A percentile compares a stretch with the other conserved stretches of the same genome.
Conservation (phyloP, 2,113 vertebrate genomes). For the Lepus timidus region DNA sequence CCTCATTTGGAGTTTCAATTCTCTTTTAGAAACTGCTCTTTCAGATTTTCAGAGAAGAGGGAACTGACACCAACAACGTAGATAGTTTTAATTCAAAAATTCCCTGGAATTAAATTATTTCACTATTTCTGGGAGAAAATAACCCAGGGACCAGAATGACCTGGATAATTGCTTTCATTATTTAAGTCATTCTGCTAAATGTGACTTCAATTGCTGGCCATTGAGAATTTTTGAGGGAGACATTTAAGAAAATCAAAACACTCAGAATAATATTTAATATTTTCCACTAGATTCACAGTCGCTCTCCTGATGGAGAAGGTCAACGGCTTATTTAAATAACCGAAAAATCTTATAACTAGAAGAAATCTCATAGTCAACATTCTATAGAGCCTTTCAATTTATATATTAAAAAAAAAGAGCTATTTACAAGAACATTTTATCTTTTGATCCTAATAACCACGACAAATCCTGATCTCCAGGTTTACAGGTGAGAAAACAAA, state of each 20-base stretch:
- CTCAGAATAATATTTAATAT: constrained; percentile 37
- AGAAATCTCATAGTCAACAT: neutral
- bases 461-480: neutral
- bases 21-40: constrained; percentile 24
- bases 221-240: constrained; percentile 22
- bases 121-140: constrained; percentile 35
- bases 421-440: neutral
- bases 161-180: constrained; percentile 42
- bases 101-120: constrained; percentile 52
- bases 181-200: constrained; percentile 58
- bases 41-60: neutral
- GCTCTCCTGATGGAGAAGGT: neutral
- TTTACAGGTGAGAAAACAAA: constrained; percentile 21
- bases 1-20: constrained; percentile 4
- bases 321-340: constrained; percentile 40
- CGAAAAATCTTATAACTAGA: neutral
- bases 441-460: constrained; percentile 39
- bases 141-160: constrained; percentile 34
- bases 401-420: neutral
- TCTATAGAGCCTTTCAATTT: neutral
- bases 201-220: neutral
- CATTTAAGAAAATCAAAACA: constrained; percentile 63
- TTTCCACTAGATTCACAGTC: neutral
- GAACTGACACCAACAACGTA: neutral
- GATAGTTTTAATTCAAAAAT: constrained; percentile 44